Evolutionary conservation across 1,140 invertebrate genomes (phyloP), one percentile per base, ranked within the genome.

Genomic region (Orchesella cincta): DNA sequence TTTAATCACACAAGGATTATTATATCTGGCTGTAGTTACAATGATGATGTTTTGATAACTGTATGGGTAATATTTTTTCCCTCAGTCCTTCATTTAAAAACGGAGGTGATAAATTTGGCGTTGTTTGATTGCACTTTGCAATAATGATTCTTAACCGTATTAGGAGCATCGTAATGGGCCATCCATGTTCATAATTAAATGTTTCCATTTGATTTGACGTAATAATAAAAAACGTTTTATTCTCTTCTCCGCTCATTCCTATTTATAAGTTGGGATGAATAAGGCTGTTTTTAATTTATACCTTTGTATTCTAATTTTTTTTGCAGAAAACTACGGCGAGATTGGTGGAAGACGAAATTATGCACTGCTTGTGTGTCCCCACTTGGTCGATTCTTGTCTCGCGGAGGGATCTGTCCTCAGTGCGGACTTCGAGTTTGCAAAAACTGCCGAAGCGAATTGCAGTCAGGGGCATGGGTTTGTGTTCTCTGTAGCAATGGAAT

Each of bases 391-490:
- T 78, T 67, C 31, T 29, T 67, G 28, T 67, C 62, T 67, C 62
- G 62, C 46, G 80, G 80, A 23, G 77, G 77, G n/a, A 64, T 72
- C 64, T 81, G 80, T 75, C 76, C 77, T 67, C 77, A 81, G 73
- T 81, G 80, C 57, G 80, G 80, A 34, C 73, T 81, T 20, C 36
- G 77, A 73, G 80, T 81, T 23, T 81, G 80, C 62, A 81, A 81
- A 74, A 81, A 78, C 57, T 81, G 80, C 64, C 77, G 80, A 8
- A 29, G 51, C 23, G 71, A 64, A 52, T 29, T 20, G 20, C 51
- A 71, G 46, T 46, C 71, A 31, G 34, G 23, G 57, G 62, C 57
- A 76, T 81, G 80, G 80, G 71, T 81, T 31, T 81, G 80, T 64
- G 46, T 78, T 36, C 70, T 81, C 18, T 81, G 80, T 70, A 81